Conservation (phyloP, 2,888 invertebrate species). For the Sipunculus nudus region DNA sequence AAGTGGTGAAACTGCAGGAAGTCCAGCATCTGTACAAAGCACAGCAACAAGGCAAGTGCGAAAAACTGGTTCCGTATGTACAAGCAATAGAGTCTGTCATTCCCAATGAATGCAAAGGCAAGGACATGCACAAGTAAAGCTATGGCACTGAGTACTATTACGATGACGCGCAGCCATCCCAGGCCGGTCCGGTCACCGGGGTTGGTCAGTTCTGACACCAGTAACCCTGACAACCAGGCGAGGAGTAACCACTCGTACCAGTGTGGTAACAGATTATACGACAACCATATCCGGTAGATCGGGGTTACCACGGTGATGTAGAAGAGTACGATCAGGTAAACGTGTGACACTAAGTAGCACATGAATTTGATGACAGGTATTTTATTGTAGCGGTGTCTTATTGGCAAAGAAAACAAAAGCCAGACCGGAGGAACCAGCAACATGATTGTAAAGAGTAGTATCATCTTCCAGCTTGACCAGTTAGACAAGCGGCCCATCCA, state of each 20-base stretch:
- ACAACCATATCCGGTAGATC: constrained; percentile 61
- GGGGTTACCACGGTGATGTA: constrained; percentile 76
- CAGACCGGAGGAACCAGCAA: constrained; percentile 96
- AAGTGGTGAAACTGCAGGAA: constrained; percentile 98
- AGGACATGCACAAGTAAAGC: constrained; percentile 77
- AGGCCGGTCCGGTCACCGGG: constrained; percentile 97
- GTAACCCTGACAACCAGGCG: constrained; percentile 91
- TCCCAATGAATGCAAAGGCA: constrained; percentile 68
- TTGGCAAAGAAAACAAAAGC: constrained; percentile 92
- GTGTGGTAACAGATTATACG: constrained; percentile 77
- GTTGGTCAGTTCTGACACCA: constrained; percentile 95
- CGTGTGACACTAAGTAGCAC: constrained; percentile 98
- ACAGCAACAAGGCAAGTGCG: constrained; percentile 91
- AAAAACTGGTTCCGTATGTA: constrained; percentile 97
- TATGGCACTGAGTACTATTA: constrained; percentile 79
- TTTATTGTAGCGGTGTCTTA: constrained; percentile 95
- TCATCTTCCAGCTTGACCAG: constrained; percentile 93
- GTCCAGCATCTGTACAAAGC: constrained; percentile 93
- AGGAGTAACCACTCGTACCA: constrained; percentile 97
- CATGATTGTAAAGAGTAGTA: constrained; percentile 81
- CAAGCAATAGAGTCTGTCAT: constrained; percentile 76
- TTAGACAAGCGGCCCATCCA: constrained; percentile 93
- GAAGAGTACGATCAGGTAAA: constrained; percentile 94
- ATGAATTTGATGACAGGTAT: constrained; percentile 99
- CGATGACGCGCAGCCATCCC: constrained; percentile 79